Percentiles rank a stretch among this genome's conserved stretches.
Conservation (phyloP, 2,888 invertebrate species). For the Torymus tubicola region DNA sequence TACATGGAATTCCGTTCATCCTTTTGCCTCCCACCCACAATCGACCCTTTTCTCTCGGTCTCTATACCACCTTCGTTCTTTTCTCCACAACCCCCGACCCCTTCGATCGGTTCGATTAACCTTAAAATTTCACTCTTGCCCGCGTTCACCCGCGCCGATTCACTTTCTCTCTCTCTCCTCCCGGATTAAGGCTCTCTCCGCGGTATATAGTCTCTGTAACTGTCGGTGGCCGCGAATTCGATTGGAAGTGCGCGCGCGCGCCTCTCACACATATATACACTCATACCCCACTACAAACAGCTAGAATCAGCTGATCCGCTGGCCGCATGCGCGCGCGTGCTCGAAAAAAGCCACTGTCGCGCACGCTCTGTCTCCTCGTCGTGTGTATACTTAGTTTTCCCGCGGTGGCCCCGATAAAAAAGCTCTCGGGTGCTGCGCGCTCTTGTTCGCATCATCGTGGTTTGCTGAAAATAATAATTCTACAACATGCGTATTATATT, state of each 20-base stretch:
- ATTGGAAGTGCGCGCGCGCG: slow-evolving; percentile 30
- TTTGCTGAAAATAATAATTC: too few relatives aligned
- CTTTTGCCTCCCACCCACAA: too few relatives aligned
- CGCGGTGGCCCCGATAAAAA: slow-evolving; percentile 64
- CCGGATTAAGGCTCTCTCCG: too few relatives aligned
- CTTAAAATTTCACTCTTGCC: slow-evolving; percentile 45
- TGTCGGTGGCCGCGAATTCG: slow-evolving; percentile 31
- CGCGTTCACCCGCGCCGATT: slow-evolving; percentile 27
- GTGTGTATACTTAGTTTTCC: slow-evolving; percentile 58
- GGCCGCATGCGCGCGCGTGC: slow-evolving; percentile 72
- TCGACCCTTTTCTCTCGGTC: too few relatives aligned
- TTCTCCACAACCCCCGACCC: too few relatives aligned
- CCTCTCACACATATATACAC: background rate
- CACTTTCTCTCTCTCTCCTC: slow-evolving; percentile 57
- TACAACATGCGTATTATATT: too few relatives aligned
- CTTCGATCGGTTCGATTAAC: slow-evolving; percentile 31
- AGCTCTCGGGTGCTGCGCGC: slow-evolving; percentile 62
- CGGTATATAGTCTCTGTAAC: too few relatives aligned
- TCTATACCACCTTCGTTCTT: too few relatives aligned
- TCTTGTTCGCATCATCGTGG: too few relatives aligned
- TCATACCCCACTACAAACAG: background rate
- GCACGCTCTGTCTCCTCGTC: slow-evolving; percentile 41
- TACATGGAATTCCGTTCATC: too few relatives aligned
- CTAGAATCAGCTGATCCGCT: slow-evolving; percentile 19
- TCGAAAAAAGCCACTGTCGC: slow-evolving; percentile 59